These are phyloP conservation scores for Apodemus sylvaticus DNA, from an alignment of 2,113 vertebrate species.

Conservation along the genomic window DNA sequence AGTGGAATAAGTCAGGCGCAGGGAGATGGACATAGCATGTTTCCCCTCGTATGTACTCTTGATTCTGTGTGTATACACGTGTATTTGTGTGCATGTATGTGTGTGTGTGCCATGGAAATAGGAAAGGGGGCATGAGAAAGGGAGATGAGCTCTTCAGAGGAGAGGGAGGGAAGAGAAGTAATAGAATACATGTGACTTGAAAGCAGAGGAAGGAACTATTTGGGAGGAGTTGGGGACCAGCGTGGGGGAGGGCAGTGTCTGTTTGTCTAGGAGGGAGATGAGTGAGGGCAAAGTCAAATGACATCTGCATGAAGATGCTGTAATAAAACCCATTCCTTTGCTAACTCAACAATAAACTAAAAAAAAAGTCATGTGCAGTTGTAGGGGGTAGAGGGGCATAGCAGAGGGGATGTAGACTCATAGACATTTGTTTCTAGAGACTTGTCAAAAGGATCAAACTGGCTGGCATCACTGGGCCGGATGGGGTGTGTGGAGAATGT, in stretches of 20 bases:
- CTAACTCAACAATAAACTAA: neutral
- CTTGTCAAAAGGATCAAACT: neutral
- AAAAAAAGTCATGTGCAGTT: neutral
- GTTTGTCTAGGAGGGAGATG: neutral
- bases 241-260: neutral
- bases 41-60: neutral
- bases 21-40: neutral
- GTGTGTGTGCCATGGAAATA: neutral
- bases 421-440: neutral
- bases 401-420: neutral
- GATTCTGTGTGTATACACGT: too few relatives aligned
- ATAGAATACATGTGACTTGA: neutral
- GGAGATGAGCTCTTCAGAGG: neutral
- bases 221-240: neutral
- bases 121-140: neutral
- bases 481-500: neutral
- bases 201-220: neutral
- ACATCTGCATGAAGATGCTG: neutral
- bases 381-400: neutral
- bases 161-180: neutral
- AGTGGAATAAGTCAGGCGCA: neutral
- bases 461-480: neutral
- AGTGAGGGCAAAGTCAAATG: neutral
- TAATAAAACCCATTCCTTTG: neutral
- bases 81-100: neutral